Conservation (phyloP, 1,140 invertebrate genomes). For the Danaus melanippus region DNA sequence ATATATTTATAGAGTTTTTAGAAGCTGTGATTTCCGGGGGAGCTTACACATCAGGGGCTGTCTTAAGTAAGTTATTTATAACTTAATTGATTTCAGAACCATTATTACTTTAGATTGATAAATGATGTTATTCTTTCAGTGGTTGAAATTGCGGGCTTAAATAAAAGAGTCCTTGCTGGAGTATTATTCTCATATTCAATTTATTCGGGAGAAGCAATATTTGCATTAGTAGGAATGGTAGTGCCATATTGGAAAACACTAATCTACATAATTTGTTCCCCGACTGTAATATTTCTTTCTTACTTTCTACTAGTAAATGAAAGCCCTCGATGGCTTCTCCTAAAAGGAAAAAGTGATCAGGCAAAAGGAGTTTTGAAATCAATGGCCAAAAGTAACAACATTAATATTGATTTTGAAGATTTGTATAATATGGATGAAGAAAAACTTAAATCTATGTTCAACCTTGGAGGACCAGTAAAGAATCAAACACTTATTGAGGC, state of each 20-base stretch:
- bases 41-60: slow-evolving; percentile 25
- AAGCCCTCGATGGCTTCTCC: slow-evolving; percentile 81
- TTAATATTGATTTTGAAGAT: slow-evolving; percentile 33
- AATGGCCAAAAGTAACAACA: slow-evolving; percentile 76
- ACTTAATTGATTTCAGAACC: background rate
- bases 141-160: slow-evolving; percentile 80
- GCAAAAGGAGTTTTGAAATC: slow-evolving; percentile 73
- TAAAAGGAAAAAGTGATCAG: slow-evolving; percentile 77
- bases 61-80: slow-evolving; percentile 36
- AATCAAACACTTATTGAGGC: slow-evolving; percentile 30
- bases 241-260: slow-evolving; percentile 80
- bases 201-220: slow-evolving; percentile 77
- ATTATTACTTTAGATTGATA: background rate
- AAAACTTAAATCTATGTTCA: slow-evolving; percentile 31
- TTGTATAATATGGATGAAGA: slow-evolving; percentile 27
- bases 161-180: slow-evolving; percentile 78
- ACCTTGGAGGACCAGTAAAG: slow-evolving; percentile 26
- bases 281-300: slow-evolving; percentile 75
- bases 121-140: slow-evolving; percentile 67
- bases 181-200: slow-evolving; percentile 78
- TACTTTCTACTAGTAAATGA: slow-evolving; percentile 75
- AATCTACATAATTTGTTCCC: slow-evolving; percentile 76
- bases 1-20: slow-evolving; percentile 37
- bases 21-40: slow-evolving; percentile 36
- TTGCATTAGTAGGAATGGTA: slow-evolving; percentile 78